Evolutionary conservation across 2,888 invertebrate genomes (phyloP).

Genomic region (Fissipunctia ypsillon): DNA sequence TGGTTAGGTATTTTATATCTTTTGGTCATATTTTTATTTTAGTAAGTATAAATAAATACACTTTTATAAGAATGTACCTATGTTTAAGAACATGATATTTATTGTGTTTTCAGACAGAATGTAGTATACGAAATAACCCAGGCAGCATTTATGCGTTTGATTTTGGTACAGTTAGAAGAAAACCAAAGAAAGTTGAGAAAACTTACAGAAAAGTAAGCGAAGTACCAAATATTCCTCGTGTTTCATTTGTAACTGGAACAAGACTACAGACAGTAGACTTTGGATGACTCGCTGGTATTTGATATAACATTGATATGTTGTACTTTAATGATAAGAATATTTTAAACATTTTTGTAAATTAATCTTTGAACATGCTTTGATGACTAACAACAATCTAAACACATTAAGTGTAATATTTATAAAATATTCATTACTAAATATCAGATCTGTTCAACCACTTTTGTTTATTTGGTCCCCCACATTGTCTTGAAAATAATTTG

Average conservation of each 20-base stretch:
- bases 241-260: constrained; percentile 90
- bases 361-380: constrained; percentile 23
- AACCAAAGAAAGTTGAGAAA: constrained; percentile 75
- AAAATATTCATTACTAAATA: constrained; percentile 9
- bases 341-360: constrained; percentile 19
- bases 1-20: not conserved
- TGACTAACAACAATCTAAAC: constrained; percentile 18
- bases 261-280: constrained; percentile 90
- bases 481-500: constrained; percentile 8
- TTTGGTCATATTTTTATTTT: not conserved
- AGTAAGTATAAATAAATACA: not conserved
- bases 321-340: constrained; percentile 4
- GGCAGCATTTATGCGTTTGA: constrained; percentile 91
- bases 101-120: constrained; percentile 87
- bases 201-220: constrained; percentile 82
- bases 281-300: constrained; percentile 72
- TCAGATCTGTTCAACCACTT: constrained; percentile 10
- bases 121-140: constrained; percentile 88
- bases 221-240: constrained; percentile 85
- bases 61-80: not conserved
- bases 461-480: constrained; percentile 19
- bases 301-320: not conserved
- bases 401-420: constrained; percentile 14
- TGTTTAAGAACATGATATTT: constrained; percentile 14
- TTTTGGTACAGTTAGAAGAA: constrained; percentile 87